Conservation (phyloP, 2,888 invertebrate genomes). For the Podotricha telesiphe region DNA sequence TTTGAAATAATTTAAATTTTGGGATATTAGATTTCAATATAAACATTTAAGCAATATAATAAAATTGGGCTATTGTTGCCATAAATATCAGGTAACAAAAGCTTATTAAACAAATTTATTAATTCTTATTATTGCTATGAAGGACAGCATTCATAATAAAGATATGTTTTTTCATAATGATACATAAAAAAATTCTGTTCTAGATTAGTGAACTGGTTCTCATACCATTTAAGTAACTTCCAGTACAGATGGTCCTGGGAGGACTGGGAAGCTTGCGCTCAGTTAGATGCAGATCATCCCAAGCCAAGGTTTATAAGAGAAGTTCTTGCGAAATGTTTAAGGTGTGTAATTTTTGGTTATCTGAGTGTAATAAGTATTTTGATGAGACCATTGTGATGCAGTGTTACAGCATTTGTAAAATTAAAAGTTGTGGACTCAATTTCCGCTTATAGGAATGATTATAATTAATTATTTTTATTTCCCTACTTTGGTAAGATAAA, state of each 20-base stretch:
- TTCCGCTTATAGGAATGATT: too few relatives aligned
- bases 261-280: constrained; percentile 95
- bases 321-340: constrained; percentile 93
- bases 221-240: constrained; percentile 99
- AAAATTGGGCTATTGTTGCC: too few relatives aligned
- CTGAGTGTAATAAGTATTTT: neutral
- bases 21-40: neutral
- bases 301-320: constrained; percentile 97
- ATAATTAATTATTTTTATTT: too few relatives aligned
- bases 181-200: neutral
- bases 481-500: too few relatives aligned
- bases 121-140: too few relatives aligned
- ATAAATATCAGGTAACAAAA: too few relatives aligned
- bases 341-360: constrained; percentile 79
- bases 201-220: constrained; percentile 98
- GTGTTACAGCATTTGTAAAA: too few relatives aligned
- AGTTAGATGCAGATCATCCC: constrained; percentile 93
- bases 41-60: neutral
- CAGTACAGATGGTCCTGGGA: constrained; percentile 99
- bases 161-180: neutral
- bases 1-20: neutral
- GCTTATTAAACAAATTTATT: too few relatives aligned
- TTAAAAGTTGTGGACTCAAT: too few relatives aligned
- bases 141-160: too few relatives aligned
- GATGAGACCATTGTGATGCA: too few relatives aligned